Conservation (phyloP, 2,888 invertebrate species). For the Nephrotoma appendiculata region DNA sequence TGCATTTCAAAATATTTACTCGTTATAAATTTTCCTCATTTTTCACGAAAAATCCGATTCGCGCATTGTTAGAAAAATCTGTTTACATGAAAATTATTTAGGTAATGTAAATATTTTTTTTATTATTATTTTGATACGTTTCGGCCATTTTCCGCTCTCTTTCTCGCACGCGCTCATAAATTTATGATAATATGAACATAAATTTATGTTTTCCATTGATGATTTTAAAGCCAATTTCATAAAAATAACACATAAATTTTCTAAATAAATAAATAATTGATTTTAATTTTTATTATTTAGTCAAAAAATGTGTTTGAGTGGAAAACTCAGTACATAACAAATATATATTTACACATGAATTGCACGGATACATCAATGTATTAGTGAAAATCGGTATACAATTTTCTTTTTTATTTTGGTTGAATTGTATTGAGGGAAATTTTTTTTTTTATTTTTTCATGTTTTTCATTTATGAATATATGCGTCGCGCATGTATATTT, state of each 20-base stretch:
- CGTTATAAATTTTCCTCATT: neutral
- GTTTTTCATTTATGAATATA: neutral
- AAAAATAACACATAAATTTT: neutral
- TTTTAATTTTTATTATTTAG: neutral
- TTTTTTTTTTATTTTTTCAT: neutral
- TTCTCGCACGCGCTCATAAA: neutral
- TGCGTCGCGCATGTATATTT: conserved; percentile 17
- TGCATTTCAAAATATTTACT: neutral
- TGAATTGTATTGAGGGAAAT: neutral
- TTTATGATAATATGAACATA: neutral
- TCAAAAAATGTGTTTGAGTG: neutral
- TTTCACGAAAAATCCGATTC: neutral
- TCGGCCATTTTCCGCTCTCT: neutral
- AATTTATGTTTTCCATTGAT: neutral
- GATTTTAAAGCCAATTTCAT: neutral
- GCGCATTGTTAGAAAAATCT: neutral
- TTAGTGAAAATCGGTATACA: neutral
- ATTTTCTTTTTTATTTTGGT: neutral
- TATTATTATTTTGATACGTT: neutral
- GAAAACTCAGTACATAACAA: neutral
- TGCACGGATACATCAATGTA: neutral
- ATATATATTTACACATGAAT: neutral
- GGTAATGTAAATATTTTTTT: neutral
- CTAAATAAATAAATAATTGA: neutral
- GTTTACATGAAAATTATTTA: neutral